Evolutionary conservation across 2,113 vertebrate genomes (phyloP), one percentile per base, ranked within the genome.

Genomic region (Kryptolebias marmoratus): DNA sequence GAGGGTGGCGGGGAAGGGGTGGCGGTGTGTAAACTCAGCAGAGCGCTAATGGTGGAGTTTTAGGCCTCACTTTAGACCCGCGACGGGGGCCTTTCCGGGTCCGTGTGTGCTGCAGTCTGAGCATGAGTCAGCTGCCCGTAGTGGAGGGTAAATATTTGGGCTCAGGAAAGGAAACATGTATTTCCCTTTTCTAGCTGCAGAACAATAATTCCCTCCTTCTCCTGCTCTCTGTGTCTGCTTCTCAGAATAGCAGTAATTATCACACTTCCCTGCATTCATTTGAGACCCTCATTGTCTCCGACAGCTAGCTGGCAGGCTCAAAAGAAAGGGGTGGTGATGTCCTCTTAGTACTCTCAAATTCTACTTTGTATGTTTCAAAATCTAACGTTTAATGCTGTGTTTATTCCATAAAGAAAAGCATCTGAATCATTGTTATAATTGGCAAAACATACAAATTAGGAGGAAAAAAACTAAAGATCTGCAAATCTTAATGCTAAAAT

Each of bases 261-360:
- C 94, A 95, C 92, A 93, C 87, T 94, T 94, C 92, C 90, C 93
- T 91, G 90, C 84, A 95, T 95, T 94, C 94, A 94, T 87, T 76
- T 56, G 68, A 82, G 87, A 74, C 71, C 61, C 49, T 90, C 84
- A 81, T 80, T 92, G 90, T 93, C 83, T 65, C 1, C 4, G 65
- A 67, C 64, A 71, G 71, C 53, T 14, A 50, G 75, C 67, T 31
- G 39, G 56, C 64, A 71, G 68, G 65, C 62, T 53, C 27, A n/a
- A 56, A 12, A 56, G 55, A 66, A 55, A 62, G 50, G 61, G 44
- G 54, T 45, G 60, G 28, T 52, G 61, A 79, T 74, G 55, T 71
- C 68, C 70, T 72, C 79, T 65, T 22, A 50, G 30, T 64, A 28
- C 59, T 45, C n/a, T 48, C 44, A 63, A 48, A 16, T 30, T 61